Evolutionary conservation across 2,113 vertebrate species (phyloP).

Genomic region (Osmerus mordax): DNA sequence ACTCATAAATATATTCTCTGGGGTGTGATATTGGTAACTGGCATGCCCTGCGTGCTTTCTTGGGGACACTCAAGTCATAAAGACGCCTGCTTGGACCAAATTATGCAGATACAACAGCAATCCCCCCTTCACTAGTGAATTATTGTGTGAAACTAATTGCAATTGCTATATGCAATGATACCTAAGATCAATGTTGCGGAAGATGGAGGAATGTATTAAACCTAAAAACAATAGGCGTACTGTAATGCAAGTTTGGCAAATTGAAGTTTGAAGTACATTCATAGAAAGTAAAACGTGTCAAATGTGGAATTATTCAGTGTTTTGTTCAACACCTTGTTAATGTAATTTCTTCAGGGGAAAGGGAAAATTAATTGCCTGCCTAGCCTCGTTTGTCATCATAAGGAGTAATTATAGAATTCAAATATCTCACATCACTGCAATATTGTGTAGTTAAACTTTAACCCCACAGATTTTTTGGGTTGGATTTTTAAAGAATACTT

Average conservation of each 20-base stretch:
- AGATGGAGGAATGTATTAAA: too few species aligned
- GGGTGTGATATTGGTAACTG: neutral
- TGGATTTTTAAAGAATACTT: neutral
- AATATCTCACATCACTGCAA: neutral
- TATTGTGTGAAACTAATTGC: neutral
- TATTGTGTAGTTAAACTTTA: neutral
- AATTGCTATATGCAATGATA: neutral
- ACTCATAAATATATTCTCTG: neutral
- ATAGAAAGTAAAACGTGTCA: neutral
- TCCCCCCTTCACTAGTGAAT: neutral
- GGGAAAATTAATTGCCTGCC: neutral
- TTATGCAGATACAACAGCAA: neutral
- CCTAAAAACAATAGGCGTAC: too few species aligned
- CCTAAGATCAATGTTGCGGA: neutral
- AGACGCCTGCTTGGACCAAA: neutral
- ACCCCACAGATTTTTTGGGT: neutral
- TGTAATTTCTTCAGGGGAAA: neutral
- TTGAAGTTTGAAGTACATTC: neutral
- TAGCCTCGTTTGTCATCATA: neutral
- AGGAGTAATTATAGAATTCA: neutral
- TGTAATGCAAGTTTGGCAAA: too few species aligned
- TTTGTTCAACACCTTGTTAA: neutral
- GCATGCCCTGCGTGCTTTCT: neutral
- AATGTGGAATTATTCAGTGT: neutral
- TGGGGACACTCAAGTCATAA: neutral